Base-by-base conservation (phyloP, 2,113 vertebrate species). In the Hypocryptadius cinnamomeus region DNA sequence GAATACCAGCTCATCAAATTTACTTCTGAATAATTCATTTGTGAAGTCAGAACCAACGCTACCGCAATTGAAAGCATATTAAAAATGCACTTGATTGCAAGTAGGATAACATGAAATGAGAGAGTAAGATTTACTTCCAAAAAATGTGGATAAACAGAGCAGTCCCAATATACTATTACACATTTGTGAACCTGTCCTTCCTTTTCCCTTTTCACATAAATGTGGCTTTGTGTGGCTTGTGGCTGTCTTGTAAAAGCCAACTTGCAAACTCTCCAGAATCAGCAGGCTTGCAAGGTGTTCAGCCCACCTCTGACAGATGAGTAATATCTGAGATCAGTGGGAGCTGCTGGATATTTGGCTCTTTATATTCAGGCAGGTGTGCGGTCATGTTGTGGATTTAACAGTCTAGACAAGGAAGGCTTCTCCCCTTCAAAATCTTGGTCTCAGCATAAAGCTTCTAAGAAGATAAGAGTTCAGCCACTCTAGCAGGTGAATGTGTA, bases 11-110 rank as follows among this genome's bases (percentile, higher is more conserved):
- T 87, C 70, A 92, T 92, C 45, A 37, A 78, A 68, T 92, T 90
- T 86, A 53, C 44, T 87, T 37, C 54, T 93, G 80, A 95, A 93
- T 94, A 89, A 95, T 94, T 94, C n/a, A 92, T 90, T 85, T 81
- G n/a, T 56, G 28, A 89, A 87, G 70, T 60, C 65, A 87, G 79
- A 88, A 84, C 40, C 39, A 81, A 60, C 21, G 79, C 61, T 72
- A 2, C 18, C 6, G n/a, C 45, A 82, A 50, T 13, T 31, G 53
- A 77, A 68, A 87, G 23, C 31, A 24, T 91, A 44, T 88, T 89
- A 81, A 85, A 88, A 90, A 89, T 65, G 21, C 39, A 47, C 60
- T 80, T 66, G 54, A 37, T 47, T 76, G 5, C 70, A 85, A 76
- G 37, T 18, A 69, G 23, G 39, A 48, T 76, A 77, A 69, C 65